A percentile compares a stretch with the other conserved stretches of the same genome.
Evolutionary conservation across 2,113 vertebrate genomes (phyloP).

Genomic region (Hoplias malabaricus): DNA sequence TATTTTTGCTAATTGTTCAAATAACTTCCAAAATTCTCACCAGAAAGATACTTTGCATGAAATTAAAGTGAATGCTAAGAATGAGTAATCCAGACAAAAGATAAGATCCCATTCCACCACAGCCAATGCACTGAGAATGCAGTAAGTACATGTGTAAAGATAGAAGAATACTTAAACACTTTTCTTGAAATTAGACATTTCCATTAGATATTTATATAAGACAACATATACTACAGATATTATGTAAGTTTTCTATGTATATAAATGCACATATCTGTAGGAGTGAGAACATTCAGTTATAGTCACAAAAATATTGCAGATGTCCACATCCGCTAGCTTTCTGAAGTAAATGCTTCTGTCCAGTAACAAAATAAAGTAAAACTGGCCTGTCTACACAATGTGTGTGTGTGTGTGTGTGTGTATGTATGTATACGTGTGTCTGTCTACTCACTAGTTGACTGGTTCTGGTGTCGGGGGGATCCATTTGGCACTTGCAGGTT

Average conservation of each 20-base stretch:
- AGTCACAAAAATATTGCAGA: too few relatives aligned
- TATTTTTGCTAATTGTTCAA: not conserved
- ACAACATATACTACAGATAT: too few relatives aligned
- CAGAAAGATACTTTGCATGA: not conserved
- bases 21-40: not conserved
- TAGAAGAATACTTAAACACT: not conserved
- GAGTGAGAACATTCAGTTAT: too few relatives aligned
- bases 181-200: not conserved
- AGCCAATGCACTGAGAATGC: not conserved
- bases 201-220: too few relatives aligned
- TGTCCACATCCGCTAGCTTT: too few relatives aligned
- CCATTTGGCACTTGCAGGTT: conserved; percentile 98
- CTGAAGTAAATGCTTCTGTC: too few relatives aligned
- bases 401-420: not conserved
- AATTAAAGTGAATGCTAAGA: not conserved
- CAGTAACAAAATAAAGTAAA: too few relatives aligned
- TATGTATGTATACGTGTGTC: not conserved
- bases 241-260: too few relatives aligned
- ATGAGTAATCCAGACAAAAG: not conserved
- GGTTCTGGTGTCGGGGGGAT: conserved; percentile 88
- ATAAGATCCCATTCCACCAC: not conserved
- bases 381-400: too few relatives aligned
- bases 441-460: conserved; percentile 88
- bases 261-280: too few relatives aligned
- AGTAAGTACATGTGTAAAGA: not conserved